A percentile compares a stretch with the other conserved stretches of the same genome.
Evolutionary conservation across 2,888 invertebrate species (phyloP).

Genomic region (Adelphocoris suturalis): DNA sequence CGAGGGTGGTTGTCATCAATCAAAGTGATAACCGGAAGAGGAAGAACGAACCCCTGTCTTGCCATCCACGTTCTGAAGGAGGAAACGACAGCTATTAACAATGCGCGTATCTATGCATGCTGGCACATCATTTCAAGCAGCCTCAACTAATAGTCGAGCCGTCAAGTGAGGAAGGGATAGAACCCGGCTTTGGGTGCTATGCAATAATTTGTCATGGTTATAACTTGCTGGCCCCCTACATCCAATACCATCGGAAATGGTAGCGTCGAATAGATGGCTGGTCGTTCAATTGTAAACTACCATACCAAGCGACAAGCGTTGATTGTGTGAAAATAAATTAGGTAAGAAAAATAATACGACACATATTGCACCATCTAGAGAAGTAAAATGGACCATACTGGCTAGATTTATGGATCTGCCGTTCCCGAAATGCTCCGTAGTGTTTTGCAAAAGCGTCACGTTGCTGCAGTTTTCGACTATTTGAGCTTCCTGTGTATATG

Average conservation of each 20-base stretch:
- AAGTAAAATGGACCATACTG: no score
- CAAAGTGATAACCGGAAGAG: conserved; percentile 59
- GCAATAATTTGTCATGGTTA: background rate
- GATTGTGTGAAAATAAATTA: no score
- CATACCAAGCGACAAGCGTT: no score
- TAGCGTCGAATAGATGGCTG: background rate
- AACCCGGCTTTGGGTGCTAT: background rate
- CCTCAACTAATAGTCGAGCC: background rate
- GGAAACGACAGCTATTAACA: conserved; percentile 45
- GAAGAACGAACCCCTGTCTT: conserved; percentile 33
- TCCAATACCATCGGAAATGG: background rate
- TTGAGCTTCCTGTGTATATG: no score
- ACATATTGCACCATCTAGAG: no score
- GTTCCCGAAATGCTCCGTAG: no score
- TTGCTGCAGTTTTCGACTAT: no score
- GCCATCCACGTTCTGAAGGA: background rate
- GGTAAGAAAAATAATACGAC: no score
- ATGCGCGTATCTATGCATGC: conserved; percentile 7
- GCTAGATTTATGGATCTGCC: no score
- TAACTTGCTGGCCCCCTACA: background rate
- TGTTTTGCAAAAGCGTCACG: no score
- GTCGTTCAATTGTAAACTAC: no score
- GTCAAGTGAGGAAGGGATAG: background rate
- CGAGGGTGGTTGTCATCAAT: conserved; percentile 39
- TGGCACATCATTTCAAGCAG: background rate